Evolutionary conservation across 2,797 vertebrate species (phyloP).

Genomic region (Pantherophis vulpinus): DNA sequence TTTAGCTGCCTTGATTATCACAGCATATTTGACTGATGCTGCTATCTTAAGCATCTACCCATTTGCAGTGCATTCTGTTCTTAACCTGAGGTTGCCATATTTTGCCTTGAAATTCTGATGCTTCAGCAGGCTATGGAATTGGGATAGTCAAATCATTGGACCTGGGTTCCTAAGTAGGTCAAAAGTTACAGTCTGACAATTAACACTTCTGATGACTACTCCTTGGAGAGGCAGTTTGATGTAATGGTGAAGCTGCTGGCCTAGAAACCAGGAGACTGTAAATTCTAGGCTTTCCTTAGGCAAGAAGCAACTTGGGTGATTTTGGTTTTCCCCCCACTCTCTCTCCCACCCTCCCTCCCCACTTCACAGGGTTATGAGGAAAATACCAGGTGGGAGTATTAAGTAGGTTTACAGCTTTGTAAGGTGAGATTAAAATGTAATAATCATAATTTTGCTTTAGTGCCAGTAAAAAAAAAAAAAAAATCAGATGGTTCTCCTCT

Average conservation of each 20-base stretch:
- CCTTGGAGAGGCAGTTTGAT: background rate
- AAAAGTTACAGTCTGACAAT: background rate
- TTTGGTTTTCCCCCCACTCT: background rate
- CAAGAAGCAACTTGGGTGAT: background rate
- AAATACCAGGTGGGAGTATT: background rate
- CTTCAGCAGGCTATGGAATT: background rate
- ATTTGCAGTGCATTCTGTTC: background rate
- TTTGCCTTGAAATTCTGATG: background rate
- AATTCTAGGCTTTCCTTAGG: background rate
- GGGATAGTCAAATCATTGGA: background rate
- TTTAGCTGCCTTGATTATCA: conserved; percentile 7
- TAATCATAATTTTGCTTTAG: background rate
- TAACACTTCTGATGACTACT: background rate
- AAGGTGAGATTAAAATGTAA: background rate
- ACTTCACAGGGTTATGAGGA: background rate
- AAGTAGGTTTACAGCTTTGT: background rate
- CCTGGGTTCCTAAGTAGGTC: background rate
- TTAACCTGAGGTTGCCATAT: background rate
- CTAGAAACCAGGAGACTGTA: background rate
- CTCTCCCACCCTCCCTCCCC: background rate
- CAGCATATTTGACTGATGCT: background rate
- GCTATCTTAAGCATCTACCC: background rate
- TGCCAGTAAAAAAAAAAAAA: background rate
- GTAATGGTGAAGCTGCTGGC: background rate
- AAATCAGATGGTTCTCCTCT: background rate